Evolutionary conservation across 1,140 invertebrate species (phyloP), one percentile per base, ranked within the genome.

Genomic region (Aphelenchoides besseyi): DNA sequence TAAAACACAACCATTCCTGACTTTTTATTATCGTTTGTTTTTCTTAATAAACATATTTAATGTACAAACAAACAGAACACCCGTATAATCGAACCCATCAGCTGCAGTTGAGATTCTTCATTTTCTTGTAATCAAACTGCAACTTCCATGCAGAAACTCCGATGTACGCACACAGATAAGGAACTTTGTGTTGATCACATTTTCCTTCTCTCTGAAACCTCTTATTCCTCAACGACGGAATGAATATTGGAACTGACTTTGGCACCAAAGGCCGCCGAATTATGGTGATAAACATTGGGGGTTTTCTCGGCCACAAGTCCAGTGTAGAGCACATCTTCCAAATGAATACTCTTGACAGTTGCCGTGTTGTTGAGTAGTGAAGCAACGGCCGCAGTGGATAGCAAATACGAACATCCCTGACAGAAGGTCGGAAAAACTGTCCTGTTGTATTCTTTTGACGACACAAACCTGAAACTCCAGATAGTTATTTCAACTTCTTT

Each of bases 341-440:
- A 18, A 12, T 28, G 55, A 12, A 59, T 5, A 5, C 5, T 23
- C 26, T 5, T 5, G 5, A 59, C 55, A 18, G 5, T 59, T 33
- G 5, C 5, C 18, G 55, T 59, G 5, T 59, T 28, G 55, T 59
- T 59, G 3, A 66, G 63, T 16, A 66, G 2, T 12, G 16, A 1
- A 26, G 1, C 32, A n/a, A 53, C 32, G 0, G 63, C 63, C 30
- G n/a, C 63, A 12, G 32, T 53, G 16, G 63, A 33, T 0, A 29
- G 9, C 63, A 66, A 2, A 30, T 66, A 66, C 18, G 63, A 66
- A 53, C 63, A 66, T 16, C 63, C 63, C 36, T 66, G 63, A 33
- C 63, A 66, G 36, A 66, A 66, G 30, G 30, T 28, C 16, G 63
- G 63, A 66, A 33, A 66, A 16, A n/a, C 1, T 23, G 12, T 2